Conservation (phyloP, 2,113 vertebrate species). For the Chionis minor region DNA sequence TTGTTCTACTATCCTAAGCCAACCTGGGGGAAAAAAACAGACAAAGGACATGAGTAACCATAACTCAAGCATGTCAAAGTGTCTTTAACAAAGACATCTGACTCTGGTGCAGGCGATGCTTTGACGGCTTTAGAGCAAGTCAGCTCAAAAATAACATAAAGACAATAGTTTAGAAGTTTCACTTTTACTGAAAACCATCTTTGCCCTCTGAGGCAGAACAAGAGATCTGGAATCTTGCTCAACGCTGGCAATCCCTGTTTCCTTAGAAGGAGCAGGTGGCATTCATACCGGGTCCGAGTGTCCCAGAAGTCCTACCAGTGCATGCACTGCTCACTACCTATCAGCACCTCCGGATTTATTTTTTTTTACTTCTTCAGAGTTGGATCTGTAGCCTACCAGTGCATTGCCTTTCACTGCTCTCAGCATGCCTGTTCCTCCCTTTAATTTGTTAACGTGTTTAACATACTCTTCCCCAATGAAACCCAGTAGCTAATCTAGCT, state of each 20-base stretch:
- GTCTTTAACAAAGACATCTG: neutral
- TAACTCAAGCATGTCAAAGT: neutral
- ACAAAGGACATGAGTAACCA: neutral
- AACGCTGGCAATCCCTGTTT: neutral
- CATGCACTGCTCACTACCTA: neutral
- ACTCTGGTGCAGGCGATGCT: neutral
- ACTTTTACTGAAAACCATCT: neutral
- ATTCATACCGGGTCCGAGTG: neutral
- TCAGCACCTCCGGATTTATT: neutral
- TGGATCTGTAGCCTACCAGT: neutral
- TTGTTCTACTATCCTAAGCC: neutral
- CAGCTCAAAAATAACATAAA: neutral
- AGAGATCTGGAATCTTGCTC: neutral
- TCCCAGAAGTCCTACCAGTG: neutral
- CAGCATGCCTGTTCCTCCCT: neutral
- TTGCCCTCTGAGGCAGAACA: neutral
- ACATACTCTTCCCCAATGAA: neutral
- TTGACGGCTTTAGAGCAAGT: neutral
- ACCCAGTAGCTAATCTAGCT: neutral
- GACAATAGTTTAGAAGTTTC: neutral
- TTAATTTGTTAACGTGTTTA: neutral
- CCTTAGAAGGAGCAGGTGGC: neutral
- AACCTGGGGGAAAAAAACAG: neutral
- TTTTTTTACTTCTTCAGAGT: neutral
- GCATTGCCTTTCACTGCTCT: neutral